Conservation (phyloP, 2,888 invertebrate genomes). For the Drosophila kanekoi region DNA sequence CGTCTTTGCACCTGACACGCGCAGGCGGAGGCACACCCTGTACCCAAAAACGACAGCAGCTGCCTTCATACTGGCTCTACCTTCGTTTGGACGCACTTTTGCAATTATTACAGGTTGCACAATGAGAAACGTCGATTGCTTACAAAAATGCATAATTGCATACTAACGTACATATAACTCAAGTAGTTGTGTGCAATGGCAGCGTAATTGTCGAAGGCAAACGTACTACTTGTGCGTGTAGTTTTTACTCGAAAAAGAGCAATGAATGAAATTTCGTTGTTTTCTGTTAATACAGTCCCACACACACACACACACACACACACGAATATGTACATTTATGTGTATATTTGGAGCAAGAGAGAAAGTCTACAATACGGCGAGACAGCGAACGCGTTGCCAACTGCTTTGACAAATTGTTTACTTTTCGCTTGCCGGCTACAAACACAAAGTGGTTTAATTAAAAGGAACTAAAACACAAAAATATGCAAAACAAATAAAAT, state of each 20-base stretch:
- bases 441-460: constrained; percentile 38
- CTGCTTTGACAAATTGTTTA: constrained; percentile 62
- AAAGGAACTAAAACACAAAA: constrained; percentile 34
- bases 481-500: constrained; percentile 1
- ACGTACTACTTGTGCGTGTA: constrained; percentile 52
- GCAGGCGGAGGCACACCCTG: constrained; percentile 55
- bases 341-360: constrained; percentile 66
- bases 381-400: constrained; percentile 56
- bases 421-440: constrained; percentile 58
- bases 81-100: constrained; percentile 23
- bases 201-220: constrained; percentile 62
- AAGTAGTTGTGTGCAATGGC: constrained; percentile 26
- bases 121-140: constrained; percentile 30
- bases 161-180: background rate
- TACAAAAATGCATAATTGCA: constrained; percentile 18
- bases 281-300: constrained; percentile 53
- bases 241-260: constrained; percentile 75
- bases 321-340: constrained; percentile 17
- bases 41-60: constrained; percentile 30
- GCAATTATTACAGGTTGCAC: constrained; percentile 36
- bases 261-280: constrained; percentile 82
- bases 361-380: constrained; percentile 68
- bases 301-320: constrained; percentile 11
- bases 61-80: constrained; percentile 31
- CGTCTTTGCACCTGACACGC: constrained; percentile 59